These are phyloP conservation scores for Lacerta viridis DNA, from an alignment of 2,797 vertebrate species.

Conservation along the genomic window DNA sequence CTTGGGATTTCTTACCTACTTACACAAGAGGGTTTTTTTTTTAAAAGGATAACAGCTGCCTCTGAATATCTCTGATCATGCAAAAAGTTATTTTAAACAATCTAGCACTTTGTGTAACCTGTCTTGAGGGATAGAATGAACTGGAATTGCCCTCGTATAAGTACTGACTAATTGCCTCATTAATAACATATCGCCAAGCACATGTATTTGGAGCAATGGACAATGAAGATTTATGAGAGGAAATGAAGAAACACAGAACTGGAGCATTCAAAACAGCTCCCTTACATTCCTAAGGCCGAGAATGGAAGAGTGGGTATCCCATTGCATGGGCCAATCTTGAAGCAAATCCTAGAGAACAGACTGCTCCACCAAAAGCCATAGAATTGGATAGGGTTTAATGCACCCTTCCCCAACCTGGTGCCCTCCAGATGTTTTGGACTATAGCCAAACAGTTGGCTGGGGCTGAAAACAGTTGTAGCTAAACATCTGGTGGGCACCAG, in stretches of 20 bases:
- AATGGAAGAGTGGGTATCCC: not conserved
- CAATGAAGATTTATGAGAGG: not conserved
- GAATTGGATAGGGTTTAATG: not conserved
- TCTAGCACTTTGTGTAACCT: not conserved
- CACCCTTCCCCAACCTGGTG: not conserved
- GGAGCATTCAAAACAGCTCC: not conserved
- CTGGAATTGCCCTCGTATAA: not conserved
- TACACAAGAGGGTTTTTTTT: not conserved
- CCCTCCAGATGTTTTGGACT: too few species aligned
- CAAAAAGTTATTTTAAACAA: not conserved
- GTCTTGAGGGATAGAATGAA: conserved; percentile 1
- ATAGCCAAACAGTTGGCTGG: not conserved
- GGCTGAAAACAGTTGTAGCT: too few species aligned
- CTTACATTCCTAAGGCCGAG: not conserved
- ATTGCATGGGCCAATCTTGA: not conserved
- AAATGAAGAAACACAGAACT: not conserved
- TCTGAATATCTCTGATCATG: conserved; percentile 6
- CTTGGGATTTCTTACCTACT: not conserved
- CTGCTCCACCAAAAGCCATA: not conserved
- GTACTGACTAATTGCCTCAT: not conserved
- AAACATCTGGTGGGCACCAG: not conserved
- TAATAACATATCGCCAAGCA: conserved; percentile 5
- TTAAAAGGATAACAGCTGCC: not conserved
- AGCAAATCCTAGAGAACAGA: not conserved
- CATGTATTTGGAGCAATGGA: not conserved